phyloP scores from a whole-genome alignment of 1,140 invertebrate genomes.

The Eueides isabella region DNA sequence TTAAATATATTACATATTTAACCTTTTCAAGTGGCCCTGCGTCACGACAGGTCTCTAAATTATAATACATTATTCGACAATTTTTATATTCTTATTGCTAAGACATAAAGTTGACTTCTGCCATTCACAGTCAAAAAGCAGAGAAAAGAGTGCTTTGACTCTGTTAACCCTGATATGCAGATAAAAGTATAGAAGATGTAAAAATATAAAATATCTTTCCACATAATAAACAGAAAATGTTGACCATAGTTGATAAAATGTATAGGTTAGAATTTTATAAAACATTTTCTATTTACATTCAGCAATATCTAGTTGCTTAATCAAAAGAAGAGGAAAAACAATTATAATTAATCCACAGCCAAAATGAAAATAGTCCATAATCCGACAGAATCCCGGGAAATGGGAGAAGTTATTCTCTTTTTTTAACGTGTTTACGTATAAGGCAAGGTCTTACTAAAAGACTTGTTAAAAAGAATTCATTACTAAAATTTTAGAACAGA shows the following conservation, averaged over 20 bases:
- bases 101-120: no score
- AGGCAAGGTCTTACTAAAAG: neutral
- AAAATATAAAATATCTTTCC: no score
- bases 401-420: neutral
- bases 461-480: neutral
- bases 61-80: no score
- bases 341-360: conserved; percentile 4
- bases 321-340: conserved; percentile 3
- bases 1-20: no score
- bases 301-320: neutral
- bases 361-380: neutral
- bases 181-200: no score
- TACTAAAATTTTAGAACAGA: neutral
- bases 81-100: no score
- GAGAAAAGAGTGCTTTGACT: no score
- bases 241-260: neutral
- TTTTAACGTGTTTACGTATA: neutral
- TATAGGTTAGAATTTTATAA: neutral
- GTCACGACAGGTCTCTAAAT: no score
- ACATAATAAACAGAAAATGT: no score
- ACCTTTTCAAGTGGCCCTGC: no score
- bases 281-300: neutral
- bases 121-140: no score
- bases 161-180: no score
- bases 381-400: neutral